Percentiles rank a stretch among this genome's conserved stretches.
These are phyloP conservation scores for Colletes collaris DNA, from an alignment of 2,888 invertebrate genomes.

Conservation along the genomic window DNA sequence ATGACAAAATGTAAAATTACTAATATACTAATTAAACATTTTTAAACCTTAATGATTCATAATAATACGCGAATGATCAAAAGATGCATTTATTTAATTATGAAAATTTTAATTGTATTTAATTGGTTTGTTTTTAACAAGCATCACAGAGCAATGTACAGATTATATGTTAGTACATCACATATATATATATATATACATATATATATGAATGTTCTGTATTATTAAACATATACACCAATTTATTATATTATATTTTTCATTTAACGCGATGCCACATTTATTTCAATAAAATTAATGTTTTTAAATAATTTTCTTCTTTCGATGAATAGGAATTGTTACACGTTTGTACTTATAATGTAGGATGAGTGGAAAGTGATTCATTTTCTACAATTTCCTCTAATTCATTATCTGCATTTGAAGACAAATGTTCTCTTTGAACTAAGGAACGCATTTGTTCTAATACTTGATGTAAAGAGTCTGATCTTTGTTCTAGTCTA, in stretches of 20 bases:
- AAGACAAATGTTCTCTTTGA: slow-evolving; percentile 74
- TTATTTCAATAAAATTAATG: slow-evolving; percentile 28
- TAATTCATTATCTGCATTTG: slow-evolving; percentile 75
- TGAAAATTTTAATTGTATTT: slow-evolving; percentile 55
- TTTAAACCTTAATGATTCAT: neutral
- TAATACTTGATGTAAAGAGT: slow-evolving; percentile 80
- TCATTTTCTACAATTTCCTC: slow-evolving; percentile 74
- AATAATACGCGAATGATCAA: slow-evolving; percentile 3
- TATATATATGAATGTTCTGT: slow-evolving; percentile 13
- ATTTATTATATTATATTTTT: slow-evolving; percentile 32
- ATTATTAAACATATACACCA: slow-evolving; percentile 27
- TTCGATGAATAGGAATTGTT: slow-evolving; percentile 58
- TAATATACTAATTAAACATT: slow-evolving; percentile 23
- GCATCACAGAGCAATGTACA: slow-evolving; percentile 37
- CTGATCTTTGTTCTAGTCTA: slow-evolving; percentile 75
- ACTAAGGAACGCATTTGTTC: slow-evolving; percentile 81
- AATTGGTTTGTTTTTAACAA: slow-evolving; percentile 46
- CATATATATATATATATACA: neutral
- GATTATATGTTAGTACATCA: slow-evolving; percentile 30
- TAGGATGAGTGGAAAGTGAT: slow-evolving; percentile 72
- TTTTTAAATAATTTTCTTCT: slow-evolving; percentile 51
- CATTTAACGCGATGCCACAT: slow-evolving; percentile 18
- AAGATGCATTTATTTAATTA: slow-evolving; percentile 23
- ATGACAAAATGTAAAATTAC: slow-evolving; percentile 13
- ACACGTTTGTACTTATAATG: slow-evolving; percentile 67